A percentile compares a stretch with the other conserved stretches of the same genome.
Conservation (phyloP, 2,888 invertebrate species). For the Nezara viridula region DNA sequence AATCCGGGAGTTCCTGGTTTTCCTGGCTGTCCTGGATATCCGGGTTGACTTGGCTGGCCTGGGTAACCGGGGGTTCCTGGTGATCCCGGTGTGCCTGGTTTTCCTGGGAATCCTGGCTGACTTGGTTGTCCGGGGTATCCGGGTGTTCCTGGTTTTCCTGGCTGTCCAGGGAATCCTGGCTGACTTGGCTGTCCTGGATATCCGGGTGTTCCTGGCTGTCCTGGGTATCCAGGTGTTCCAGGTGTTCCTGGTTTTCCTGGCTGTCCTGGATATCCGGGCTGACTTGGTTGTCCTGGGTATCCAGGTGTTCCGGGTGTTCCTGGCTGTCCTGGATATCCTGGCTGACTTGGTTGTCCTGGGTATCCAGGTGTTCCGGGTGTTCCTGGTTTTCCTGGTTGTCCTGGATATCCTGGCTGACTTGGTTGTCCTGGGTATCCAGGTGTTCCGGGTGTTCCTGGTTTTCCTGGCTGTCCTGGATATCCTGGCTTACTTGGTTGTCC, state of each 20-base stretch:
- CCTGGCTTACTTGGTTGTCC: slow-evolving; percentile 66
- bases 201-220: slow-evolving; percentile 61
- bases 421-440: slow-evolving; percentile 64
- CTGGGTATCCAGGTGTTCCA: slow-evolving; percentile 65
- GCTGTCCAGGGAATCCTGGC: slow-evolving; percentile 65
- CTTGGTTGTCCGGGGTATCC: slow-evolving; percentile 64
- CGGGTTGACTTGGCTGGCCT: slow-evolving; percentile 67
- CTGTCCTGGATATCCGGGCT: slow-evolving; percentile 63
- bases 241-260: slow-evolving; percentile 62
- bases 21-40: slow-evolving; percentile 68
- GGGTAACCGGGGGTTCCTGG: slow-evolving; percentile 67
- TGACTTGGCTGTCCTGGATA: slow-evolving; percentile 66
- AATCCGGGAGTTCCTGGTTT: slow-evolving; percentile 69
- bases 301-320: slow-evolving; percentile 65
- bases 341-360: slow-evolving; percentile 62
- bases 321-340: slow-evolving; percentile 64
- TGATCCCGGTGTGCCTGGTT: slow-evolving; percentile 69
- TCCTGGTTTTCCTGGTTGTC: slow-evolving; percentile 59
- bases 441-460: slow-evolving; percentile 61
- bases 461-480: slow-evolving; percentile 61
- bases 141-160: slow-evolving; percentile 61
- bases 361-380: slow-evolving; percentile 58
- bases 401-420: slow-evolving; percentile 66
- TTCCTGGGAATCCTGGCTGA: slow-evolving; percentile 66
- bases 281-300: slow-evolving; percentile 64